Base-by-base conservation (phyloP, 2,888 invertebrate species). In the Cremastobaeus sp. region DNA sequence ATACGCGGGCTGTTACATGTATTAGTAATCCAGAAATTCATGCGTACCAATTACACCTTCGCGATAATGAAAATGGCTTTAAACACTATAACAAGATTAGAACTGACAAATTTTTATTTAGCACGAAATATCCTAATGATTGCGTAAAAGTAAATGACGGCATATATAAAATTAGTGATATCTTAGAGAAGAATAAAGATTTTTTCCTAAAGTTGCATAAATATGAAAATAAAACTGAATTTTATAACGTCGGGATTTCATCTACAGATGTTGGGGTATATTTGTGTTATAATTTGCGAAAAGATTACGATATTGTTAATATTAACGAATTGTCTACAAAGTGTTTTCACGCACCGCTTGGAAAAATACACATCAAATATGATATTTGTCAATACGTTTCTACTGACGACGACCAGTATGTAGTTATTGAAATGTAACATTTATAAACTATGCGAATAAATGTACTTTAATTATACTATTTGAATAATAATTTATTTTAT, bases 391-490 rank as follows among this genome's bases (percentile, higher is more conserved):
- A 65, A 28, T 35, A 55, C 37, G 5, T 17, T 15, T 47, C 30
- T 0, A 30, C 2, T 18, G 25, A 2, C 3, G 32, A 41, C 18
- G n/a, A 62, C 14, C 1, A 39, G 1, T 52, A 41, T 34, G 32
- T 50, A 11, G 25, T 39, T 41, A 25, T 41, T 11, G 60, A 60
- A 60, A 60, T 60, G 60, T 60, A 60, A 39, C 11, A n/a, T 32
- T 8, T 25, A 25, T 25, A 25, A 25, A 25, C 3, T 25, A 25
- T 25, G n/a, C n/a, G n/a, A n/a, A n/a, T n/a, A n/a, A n/a, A n/a
- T n/a, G n/a, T n/a, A n/a, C n/a, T n/a, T n/a, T n/a, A n/a, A n/a
- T n/a, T n/a, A n/a, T n/a, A n/a, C n/a, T n/a, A n/a, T n/a, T n/a
- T n/a, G n/a, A n/a, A n/a, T n/a, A n/a, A n/a, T n/a, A n/a, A n/a